Evolutionary conservation across 2,113 vertebrate genomes (phyloP).

Genomic region (Phocoena phocoena): DNA sequence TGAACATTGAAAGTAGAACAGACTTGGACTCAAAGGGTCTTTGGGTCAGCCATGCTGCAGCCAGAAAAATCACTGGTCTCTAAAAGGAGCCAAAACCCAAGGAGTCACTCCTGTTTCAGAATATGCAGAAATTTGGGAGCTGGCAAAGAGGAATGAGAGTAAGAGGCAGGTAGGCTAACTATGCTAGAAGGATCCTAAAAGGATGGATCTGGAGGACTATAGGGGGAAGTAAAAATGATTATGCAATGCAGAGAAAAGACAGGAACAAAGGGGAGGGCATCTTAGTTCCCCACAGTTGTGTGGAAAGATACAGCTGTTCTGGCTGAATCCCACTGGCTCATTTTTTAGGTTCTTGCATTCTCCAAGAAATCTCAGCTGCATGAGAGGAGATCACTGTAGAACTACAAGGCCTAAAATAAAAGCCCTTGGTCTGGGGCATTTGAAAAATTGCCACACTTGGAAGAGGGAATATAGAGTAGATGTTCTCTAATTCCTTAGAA

Average conservation of each 20-base stretch:
- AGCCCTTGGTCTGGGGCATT: neutral
- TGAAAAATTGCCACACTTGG: neutral
- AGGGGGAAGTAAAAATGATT: neutral
- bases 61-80: neutral
- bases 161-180: neutral
- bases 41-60: neutral
- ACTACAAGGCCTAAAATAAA: neutral
- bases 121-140: neutral
- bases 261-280: no score
- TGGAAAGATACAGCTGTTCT: neutral
- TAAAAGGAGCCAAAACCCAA: neutral
- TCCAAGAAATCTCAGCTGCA: neutral
- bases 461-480: neutral
- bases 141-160: neutral
- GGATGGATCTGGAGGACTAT: neutral
- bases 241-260: neutral
- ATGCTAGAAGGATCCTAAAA: neutral
- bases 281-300: no score
- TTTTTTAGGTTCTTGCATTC: neutral
- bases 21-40: neutral
- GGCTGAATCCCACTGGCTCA: neutral
- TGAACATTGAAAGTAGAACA: neutral
- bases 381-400: neutral
- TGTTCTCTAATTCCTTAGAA: neutral
- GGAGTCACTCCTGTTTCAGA: neutral